These are phyloP conservation scores for Ametastegia equiseti DNA, from an alignment of 2,888 invertebrate genomes.

Conservation along the genomic window DNA sequence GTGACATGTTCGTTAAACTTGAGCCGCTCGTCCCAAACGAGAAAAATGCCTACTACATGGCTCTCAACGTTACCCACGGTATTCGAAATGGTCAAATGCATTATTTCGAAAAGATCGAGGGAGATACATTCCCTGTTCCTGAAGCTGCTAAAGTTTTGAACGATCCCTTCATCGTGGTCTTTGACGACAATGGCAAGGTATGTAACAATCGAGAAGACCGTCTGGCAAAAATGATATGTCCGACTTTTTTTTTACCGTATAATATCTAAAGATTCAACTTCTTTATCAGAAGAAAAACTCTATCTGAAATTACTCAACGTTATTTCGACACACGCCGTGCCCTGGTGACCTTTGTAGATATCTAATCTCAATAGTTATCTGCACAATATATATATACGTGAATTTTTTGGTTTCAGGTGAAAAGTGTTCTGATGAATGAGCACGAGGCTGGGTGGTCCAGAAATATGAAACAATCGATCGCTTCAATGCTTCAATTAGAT, in stretches of 20 bases:
- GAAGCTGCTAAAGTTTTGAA: slow-evolving; percentile 58
- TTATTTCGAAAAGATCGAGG: slow-evolving; percentile 52
- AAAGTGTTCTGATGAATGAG: slow-evolving; percentile 65
- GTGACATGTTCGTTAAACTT: slow-evolving; percentile 69
- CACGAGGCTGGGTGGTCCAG: slow-evolving; percentile 70
- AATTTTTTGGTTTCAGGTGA: slow-evolving; percentile 60
- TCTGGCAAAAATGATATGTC: neutral
- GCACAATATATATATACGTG: neutral
- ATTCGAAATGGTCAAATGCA: slow-evolving; percentile 67
- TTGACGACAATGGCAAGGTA: slow-evolving; percentile 61
- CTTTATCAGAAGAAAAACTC: neutral
- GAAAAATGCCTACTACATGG: slow-evolving; percentile 65
- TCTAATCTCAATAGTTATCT: no score
- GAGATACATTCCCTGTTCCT: slow-evolving; percentile 53
- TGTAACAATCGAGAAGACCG: neutral
- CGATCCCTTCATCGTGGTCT: slow-evolving; percentile 64
- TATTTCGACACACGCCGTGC: no score
- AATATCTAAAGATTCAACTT: neutral
- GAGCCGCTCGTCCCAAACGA: slow-evolving; percentile 58
- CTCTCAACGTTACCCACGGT: slow-evolving; percentile 68
- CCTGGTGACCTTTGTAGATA: no score
- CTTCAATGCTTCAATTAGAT: slow-evolving; percentile 74
- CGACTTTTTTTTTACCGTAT: neutral
- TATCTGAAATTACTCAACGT: neutral
- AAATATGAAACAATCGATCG: slow-evolving; percentile 75